Evolutionary conservation across 1,140 invertebrate genomes (phyloP).

Genomic region (Diuraphis noxia): DNA sequence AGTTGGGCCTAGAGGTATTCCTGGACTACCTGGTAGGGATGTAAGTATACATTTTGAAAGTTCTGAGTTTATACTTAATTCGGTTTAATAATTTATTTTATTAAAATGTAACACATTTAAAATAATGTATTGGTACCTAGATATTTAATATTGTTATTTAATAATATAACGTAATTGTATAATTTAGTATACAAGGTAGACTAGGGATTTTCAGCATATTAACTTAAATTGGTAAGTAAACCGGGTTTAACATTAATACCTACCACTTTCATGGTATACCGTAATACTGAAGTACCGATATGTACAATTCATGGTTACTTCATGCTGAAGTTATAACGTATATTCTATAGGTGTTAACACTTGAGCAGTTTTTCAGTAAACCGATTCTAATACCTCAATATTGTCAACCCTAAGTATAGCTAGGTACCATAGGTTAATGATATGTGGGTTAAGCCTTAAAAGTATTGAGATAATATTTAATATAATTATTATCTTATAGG

Average conservation of each 20-base stretch:
- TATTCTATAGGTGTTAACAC: neutral
- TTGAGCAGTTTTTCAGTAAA: neutral
- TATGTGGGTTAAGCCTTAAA: neutral
- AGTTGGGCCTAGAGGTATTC: slow-evolving; percentile 68
- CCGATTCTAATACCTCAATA: no score
- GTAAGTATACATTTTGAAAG: slow-evolving; percentile 62
- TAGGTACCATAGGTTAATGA: neutral
- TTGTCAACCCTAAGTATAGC: no score
- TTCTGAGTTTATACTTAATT: neutral
- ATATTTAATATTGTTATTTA: no score
- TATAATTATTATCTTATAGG: slow-evolving; percentile 63
- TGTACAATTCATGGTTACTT: no score
- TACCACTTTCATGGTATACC: no score
- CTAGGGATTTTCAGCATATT: no score
- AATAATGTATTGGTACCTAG: neutral
- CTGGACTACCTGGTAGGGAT: slow-evolving; percentile 77
- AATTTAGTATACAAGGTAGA: no score
- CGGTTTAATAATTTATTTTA: neutral
- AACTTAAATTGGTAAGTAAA: no score
- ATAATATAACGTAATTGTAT: no score
- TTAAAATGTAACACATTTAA: neutral
- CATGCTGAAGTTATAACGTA: no score
- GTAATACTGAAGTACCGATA: no score
- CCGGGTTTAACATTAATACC: no score
- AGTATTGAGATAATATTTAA: neutral